Conservation (phyloP, 2,888 invertebrate species). For the Melieria crassipennis region DNA sequence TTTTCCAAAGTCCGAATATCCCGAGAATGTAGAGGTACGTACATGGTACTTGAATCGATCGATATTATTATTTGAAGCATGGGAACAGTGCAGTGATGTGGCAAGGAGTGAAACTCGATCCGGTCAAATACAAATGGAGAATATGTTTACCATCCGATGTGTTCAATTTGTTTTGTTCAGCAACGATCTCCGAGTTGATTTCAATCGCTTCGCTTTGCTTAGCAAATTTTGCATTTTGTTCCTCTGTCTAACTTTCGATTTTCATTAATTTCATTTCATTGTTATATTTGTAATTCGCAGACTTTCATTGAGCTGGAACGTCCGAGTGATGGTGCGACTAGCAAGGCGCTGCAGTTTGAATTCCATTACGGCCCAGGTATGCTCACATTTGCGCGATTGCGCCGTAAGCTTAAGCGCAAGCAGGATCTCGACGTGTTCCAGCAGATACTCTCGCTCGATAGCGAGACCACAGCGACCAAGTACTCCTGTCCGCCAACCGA, state of each 20-base stretch:
- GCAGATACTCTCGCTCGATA: conserved; percentile 68
- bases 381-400: conserved; percentile 77
- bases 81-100: too few species aligned
- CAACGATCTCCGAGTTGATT: too few species aligned
- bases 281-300: conserved; percentile 53
- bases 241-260: too few species aligned
- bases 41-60: not conserved
- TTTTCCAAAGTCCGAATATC: conserved; percentile 74
- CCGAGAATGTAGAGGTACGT: conserved; percentile 73
- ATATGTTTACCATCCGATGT: too few species aligned
- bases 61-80: too few species aligned
- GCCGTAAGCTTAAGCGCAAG: conserved; percentile 71
- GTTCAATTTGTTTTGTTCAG: too few species aligned
- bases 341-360: conserved; percentile 85
- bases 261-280: too few species aligned
- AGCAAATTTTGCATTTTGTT: too few species aligned
- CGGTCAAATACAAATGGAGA: too few species aligned
- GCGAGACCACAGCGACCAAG: conserved; percentile 60
- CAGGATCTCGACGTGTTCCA: conserved; percentile 68
- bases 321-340: conserved; percentile 83
- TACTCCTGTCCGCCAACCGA: conserved; percentile 54
- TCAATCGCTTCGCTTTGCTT: too few species aligned
- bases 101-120: too few species aligned
- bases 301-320: conserved; percentile 85
- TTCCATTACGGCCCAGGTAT: conserved; percentile 77